Percentiles rank a stretch among this genome's conserved stretches.
These are phyloP conservation scores for Brachymystax lenok DNA, from an alignment of 2,797 vertebrate genomes.

Conservation along the genomic window DNA sequence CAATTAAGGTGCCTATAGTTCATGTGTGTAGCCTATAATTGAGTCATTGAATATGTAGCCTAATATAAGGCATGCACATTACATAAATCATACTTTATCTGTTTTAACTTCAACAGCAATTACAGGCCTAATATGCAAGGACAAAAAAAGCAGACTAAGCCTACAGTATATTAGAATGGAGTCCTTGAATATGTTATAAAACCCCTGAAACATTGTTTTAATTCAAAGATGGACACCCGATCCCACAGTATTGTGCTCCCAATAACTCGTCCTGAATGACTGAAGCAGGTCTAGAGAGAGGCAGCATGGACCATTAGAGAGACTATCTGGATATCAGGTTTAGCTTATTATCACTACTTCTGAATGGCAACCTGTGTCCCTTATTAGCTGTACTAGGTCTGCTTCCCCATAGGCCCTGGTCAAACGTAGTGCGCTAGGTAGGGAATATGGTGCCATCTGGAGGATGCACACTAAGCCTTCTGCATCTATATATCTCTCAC, in stretches of 20 bases:
- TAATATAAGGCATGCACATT: too few relatives aligned
- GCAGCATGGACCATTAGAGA: conserved; percentile 39
- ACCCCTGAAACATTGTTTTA: background rate
- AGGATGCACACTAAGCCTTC: background rate
- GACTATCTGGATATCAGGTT: conserved; percentile 51
- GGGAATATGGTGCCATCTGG: background rate
- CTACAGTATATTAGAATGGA: background rate
- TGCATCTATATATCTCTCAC: too few relatives aligned
- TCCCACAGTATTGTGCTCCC: conserved; percentile 44
- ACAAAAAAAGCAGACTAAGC: background rate
- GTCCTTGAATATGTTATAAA: background rate
- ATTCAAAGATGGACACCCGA: conserved; percentile 53
- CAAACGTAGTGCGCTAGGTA: background rate
- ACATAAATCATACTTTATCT: too few relatives aligned
- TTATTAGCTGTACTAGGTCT: conserved; percentile 2
- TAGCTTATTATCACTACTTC: conserved; percentile 20
- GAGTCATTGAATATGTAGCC: too few relatives aligned
- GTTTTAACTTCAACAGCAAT: background rate
- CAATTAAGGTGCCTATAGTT: too few relatives aligned
- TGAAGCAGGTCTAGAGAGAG: conserved; percentile 46
- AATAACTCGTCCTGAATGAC: conserved; percentile 55
- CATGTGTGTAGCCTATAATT: too few relatives aligned
- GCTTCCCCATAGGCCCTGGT: background rate
- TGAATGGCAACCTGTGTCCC: background rate
- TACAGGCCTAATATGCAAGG: background rate